These are phyloP conservation scores for Antechinus stuartii DNA, from an alignment of 2,113 vertebrate species.

Conservation along the genomic window DNA sequence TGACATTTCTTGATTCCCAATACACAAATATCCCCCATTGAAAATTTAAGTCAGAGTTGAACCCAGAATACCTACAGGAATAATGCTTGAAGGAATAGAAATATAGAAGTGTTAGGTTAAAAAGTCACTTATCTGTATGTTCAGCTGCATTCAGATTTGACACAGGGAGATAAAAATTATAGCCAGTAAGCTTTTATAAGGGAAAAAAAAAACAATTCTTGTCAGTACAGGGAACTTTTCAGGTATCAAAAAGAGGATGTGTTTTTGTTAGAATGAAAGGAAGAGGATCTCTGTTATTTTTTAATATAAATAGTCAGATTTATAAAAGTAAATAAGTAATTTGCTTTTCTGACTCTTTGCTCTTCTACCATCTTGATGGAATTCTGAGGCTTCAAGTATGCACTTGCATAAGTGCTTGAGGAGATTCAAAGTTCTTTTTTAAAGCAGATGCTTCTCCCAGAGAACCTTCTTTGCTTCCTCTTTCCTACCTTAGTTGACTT, in stretches of 20 bases:
- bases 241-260: not conserved
- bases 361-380: not conserved
- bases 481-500: not conserved
- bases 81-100: not conserved
- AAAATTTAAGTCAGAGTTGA: not conserved
- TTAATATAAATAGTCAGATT: constrained; percentile 16
- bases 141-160: not conserved
- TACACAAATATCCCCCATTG: not conserved
- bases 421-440: not conserved
- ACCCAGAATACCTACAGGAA: not conserved
- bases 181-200: not conserved
- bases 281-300: not conserved
- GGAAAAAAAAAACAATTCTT: constrained; percentile 8
- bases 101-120: not conserved
- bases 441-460: not conserved
- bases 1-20: not conserved
- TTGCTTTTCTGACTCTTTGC: constrained; percentile 16
- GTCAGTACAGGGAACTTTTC: not conserved
- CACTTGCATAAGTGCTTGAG: not conserved
- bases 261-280: not conserved
- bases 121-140: not conserved
- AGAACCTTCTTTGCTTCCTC: not conserved
- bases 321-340: not conserved
- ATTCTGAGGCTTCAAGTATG: not conserved
- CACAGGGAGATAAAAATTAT: not conserved